Evolutionary conservation across 2,888 invertebrate genomes (phyloP).

Genomic region (Netelia inedita): DNA sequence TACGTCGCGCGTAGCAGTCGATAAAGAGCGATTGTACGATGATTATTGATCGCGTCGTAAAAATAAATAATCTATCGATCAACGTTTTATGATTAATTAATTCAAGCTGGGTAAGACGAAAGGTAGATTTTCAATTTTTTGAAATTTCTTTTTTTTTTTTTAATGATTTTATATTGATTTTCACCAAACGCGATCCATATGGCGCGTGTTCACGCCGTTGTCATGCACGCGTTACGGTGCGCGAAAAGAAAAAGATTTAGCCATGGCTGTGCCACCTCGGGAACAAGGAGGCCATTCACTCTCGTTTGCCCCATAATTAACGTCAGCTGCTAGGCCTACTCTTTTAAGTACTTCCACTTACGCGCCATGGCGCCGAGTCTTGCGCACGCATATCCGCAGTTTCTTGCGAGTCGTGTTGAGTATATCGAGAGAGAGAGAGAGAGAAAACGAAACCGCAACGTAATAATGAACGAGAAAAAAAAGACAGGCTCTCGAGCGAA

Average conservation of each 20-base stretch:
- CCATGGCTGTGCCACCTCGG: slow-evolving; percentile 79
- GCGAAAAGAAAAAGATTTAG: slow-evolving; percentile 67
- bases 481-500: slow-evolving; percentile 46
- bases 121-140: too few species aligned
- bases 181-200: slow-evolving; percentile 23
- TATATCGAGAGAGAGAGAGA: slow-evolving; percentile 44
- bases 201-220: slow-evolving; percentile 58
- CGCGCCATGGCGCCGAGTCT: slow-evolving; percentile 76
- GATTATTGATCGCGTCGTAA: too few species aligned
- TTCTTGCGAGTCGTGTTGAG: slow-evolving; percentile 64
- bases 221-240: slow-evolving; percentile 61
- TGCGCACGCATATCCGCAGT: slow-evolving; percentile 67
- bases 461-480: too few species aligned
- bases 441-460: slow-evolving; percentile 3
- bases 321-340: slow-evolving; percentile 80
- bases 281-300: slow-evolving; percentile 83
- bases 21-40: too few species aligned
- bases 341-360: slow-evolving; percentile 79
- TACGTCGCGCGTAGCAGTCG: too few species aligned
- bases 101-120: too few species aligned
- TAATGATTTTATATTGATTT: slow-evolving; percentile 62
- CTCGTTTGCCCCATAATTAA: slow-evolving; percentile 80
- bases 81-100: too few species aligned
- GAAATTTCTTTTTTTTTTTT: slow-evolving; percentile 9
- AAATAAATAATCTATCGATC: too few species aligned